Conservation (phyloP, 2,113 vertebrate genomes). For the Pseudonaja textilis region DNA sequence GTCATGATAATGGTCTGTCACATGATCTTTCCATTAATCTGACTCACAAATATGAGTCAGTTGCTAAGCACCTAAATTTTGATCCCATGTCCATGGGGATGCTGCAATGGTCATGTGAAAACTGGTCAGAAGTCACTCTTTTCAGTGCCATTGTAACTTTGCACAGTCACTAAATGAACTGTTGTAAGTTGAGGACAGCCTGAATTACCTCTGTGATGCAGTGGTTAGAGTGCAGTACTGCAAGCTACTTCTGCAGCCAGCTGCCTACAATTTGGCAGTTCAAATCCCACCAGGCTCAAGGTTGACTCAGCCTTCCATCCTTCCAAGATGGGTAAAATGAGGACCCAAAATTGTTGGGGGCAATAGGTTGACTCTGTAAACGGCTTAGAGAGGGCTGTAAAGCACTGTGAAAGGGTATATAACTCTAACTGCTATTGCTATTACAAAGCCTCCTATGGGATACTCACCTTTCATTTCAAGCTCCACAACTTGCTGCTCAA, state of each 20-base stretch:
- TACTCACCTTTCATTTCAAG: constrained; percentile 77
- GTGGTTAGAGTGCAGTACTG: too few relatives aligned
- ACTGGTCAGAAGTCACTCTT: not conserved
- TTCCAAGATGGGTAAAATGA: too few relatives aligned
- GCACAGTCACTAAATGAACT: not conserved
- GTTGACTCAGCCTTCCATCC: too few relatives aligned
- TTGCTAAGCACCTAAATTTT: not conserved
- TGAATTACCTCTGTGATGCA: not conserved
- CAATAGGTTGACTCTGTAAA: too few relatives aligned
- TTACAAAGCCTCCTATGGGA: not conserved
- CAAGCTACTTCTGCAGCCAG: too few relatives aligned
- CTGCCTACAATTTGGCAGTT: too few relatives aligned
- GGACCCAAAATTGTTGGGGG: too few relatives aligned
- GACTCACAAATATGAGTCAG: not conserved
- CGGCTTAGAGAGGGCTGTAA: too few relatives aligned
- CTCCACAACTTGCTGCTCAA: constrained; percentile 81
- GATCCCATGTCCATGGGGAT: not conserved
- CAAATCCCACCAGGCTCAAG: too few relatives aligned
- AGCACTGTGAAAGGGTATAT: too few relatives aligned
- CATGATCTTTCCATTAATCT: not conserved
- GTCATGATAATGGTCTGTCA: not conserved
- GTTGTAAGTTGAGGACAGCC: not conserved
- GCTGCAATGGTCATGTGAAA: not conserved
- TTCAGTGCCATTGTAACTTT: not conserved
- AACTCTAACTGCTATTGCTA: too few relatives aligned